Conservation (phyloP, 2,888 invertebrate species). For the Scotopteryx bipunctaria region DNA sequence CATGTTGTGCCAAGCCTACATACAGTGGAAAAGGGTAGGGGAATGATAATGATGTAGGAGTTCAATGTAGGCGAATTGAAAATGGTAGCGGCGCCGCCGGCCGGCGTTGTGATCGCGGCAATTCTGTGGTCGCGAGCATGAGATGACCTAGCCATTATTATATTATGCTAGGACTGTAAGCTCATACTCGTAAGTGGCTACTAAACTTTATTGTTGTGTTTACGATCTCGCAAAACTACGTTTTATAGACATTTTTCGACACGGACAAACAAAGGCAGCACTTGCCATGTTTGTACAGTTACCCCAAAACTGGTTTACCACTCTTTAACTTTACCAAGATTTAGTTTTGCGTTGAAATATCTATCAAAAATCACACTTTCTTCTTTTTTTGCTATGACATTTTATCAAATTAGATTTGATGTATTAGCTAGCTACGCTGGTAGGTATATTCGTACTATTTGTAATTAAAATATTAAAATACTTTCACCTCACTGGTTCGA, state of each 20-base stretch:
- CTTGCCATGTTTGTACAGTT: constrained; percentile 29
- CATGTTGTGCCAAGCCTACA: too few relatives aligned
- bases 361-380: constrained; percentile 23
- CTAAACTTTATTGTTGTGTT: constrained; percentile 76
- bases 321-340: neutral
- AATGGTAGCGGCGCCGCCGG: too few relatives aligned
- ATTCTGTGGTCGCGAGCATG: neutral
- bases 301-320: constrained; percentile 1
- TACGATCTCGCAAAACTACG: constrained; percentile 59
- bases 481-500: too few relatives aligned
- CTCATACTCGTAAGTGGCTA: constrained; percentile 66
- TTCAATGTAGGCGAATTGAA: too few relatives aligned
- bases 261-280: constrained; percentile 42
- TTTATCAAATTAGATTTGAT: neutral
- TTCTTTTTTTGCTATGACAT: neutral
- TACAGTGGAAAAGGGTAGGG: too few relatives aligned
- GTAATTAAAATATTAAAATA: too few relatives aligned
- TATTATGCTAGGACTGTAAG: constrained; percentile 37
- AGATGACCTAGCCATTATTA: constrained; percentile 8
- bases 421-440: constrained; percentile 14
- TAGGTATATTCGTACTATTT: constrained; percentile 33
- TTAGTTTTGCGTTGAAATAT: neutral
- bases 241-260: constrained; percentile 51
- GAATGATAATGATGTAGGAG: too few relatives aligned
- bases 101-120: too few relatives aligned